These are phyloP conservation scores for Lasioglossum leucozonium DNA, from an alignment of 2,888 invertebrate species.

Conservation along the genomic window DNA sequence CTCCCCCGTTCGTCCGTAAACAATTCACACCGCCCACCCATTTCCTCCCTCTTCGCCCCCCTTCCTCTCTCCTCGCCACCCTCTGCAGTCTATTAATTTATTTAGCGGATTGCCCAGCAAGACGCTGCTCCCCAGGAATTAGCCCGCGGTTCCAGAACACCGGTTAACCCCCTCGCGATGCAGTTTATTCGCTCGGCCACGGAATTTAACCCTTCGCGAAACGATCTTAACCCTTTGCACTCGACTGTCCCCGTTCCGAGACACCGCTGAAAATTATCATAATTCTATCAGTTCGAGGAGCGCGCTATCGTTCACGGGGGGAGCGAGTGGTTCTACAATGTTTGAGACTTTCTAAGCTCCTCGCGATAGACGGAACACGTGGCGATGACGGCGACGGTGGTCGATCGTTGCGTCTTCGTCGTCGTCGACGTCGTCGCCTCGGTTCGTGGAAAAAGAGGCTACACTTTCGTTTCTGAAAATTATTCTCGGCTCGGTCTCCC, in stretches of 20 bases:
- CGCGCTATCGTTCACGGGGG: neutral
- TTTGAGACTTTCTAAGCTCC: neutral
- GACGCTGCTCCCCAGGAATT: neutral
- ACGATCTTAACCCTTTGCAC: too few relatives aligned
- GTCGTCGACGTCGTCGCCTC: too few relatives aligned
- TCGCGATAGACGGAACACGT: slow-evolving; percentile 12
- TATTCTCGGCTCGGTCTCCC: slow-evolving; percentile 13
- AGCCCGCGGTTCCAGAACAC: neutral
- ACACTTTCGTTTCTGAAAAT: slow-evolving; percentile 30
- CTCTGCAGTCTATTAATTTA: slow-evolving; percentile 3
- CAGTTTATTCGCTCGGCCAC: neutral
- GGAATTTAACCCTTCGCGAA: too few relatives aligned
- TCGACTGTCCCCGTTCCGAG: too few relatives aligned
- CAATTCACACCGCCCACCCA: neutral
- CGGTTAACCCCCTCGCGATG: neutral
- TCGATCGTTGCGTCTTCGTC: neutral
- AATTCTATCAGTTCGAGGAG: neutral
- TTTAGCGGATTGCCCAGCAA: neutral
- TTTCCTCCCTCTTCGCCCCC: neutral
- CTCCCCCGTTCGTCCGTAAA: neutral
- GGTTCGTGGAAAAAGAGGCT: neutral
- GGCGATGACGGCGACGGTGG: neutral
- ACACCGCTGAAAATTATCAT: neutral
- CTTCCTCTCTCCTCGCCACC: neutral
- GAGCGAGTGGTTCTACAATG: neutral